Percentiles rank a stretch among this genome's conserved stretches.
These are phyloP conservation scores for Sphyrna mokarran DNA, from an alignment of 2,113 vertebrate species.

Conservation along the genomic window DNA sequence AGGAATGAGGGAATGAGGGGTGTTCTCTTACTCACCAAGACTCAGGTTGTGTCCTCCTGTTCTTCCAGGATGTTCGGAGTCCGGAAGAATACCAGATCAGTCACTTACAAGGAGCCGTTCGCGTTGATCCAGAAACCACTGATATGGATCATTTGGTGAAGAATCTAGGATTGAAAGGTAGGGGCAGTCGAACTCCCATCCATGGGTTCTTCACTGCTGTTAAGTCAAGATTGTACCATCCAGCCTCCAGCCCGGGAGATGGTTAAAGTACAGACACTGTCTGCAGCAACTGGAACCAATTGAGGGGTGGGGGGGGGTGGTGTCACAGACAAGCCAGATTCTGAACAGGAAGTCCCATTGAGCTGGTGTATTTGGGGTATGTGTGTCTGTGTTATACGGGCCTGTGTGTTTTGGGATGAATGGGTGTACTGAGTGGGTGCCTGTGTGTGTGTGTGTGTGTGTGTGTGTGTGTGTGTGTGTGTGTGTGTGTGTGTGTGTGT, in stretches of 20 bases:
- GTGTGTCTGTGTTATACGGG: too few relatives aligned
- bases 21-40: too few relatives aligned
- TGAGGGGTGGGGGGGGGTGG: too few relatives aligned
- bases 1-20: too few relatives aligned
- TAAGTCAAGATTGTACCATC: background rate
- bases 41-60: background rate
- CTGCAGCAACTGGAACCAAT: background rate
- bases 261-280: background rate
- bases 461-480: too few relatives aligned
- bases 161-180: constrained; percentile 26
- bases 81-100: constrained; percentile 39
- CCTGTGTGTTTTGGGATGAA: too few relatives aligned
- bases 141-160: background rate
- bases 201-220: background rate
- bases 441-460: too few relatives aligned
- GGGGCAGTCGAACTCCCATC: background rate
- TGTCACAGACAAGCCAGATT: too few relatives aligned
- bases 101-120: constrained; percentile 35
- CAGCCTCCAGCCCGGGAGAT: background rate
- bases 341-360: too few relatives aligned
- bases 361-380: too few relatives aligned
- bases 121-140: background rate
- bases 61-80: constrained; percentile 28
- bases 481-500: too few relatives aligned
- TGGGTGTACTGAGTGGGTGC: too few relatives aligned